phyloP scores from a whole-genome alignment of 1,140 invertebrate species.

The Papilio polyxenes region DNA sequence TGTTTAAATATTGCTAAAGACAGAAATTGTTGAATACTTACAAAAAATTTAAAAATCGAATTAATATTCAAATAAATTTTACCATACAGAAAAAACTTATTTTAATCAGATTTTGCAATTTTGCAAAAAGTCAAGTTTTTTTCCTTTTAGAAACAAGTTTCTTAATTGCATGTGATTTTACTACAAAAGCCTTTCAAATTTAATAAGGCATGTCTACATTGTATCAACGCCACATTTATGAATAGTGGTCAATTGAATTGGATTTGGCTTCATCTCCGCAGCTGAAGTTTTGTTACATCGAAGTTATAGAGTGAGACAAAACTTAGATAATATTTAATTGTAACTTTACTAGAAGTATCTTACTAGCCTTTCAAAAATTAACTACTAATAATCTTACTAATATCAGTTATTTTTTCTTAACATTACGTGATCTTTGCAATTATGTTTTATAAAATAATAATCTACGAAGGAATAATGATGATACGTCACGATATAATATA shows the following conservation, averaged over 20 bases:
- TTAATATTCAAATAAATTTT: too few species aligned
- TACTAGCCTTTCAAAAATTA: not conserved
- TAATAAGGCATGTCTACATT: constrained; percentile 43
- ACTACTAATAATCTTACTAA: not conserved
- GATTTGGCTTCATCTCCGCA: constrained; percentile 59
- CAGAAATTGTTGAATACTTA: not conserved
- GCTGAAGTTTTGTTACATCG: constrained; percentile 54
- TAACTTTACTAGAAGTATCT: not conserved
- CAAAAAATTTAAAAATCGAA: not conserved
- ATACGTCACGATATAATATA: too few species aligned
- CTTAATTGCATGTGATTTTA: too few species aligned
- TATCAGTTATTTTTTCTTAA: not conserved
- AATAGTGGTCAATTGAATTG: constrained; percentile 63
- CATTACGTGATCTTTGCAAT: not conserved
- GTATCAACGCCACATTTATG: constrained; percentile 46
- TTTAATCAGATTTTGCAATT: too few species aligned
- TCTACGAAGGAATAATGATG: too few species aligned
- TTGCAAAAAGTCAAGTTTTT: too few species aligned
- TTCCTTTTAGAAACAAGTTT: too few species aligned
- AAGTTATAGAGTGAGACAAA: constrained; percentile 48
- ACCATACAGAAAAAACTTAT: not conserved
- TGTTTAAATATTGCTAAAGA: constrained; percentile 14
- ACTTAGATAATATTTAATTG: not conserved
- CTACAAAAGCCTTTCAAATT: not conserved
- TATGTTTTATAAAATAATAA: too few species aligned